These are phyloP conservation scores for Papilio aristodemus DNA, from an alignment of 1,140 invertebrate genomes.

Conservation along the genomic window DNA sequence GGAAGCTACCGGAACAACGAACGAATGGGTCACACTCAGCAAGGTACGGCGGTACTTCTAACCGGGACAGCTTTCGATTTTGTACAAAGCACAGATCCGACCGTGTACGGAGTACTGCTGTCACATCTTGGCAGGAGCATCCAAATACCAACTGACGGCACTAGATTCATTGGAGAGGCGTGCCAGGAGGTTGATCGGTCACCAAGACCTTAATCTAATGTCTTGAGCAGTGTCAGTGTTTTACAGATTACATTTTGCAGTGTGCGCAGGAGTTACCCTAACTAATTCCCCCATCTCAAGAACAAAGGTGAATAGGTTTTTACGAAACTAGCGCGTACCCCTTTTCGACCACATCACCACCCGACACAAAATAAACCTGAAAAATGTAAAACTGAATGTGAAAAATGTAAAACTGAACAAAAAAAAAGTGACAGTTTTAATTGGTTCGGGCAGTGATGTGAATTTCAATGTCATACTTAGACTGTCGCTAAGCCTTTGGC, in stretches of 20 bases:
- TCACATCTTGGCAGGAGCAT: not conserved
- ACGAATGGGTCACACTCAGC: too few species aligned
- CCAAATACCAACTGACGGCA: not conserved
- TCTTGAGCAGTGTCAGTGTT: constrained; percentile 13
- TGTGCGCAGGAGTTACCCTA: not conserved
- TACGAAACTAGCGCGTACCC: too few species aligned
- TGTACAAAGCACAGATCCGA: not conserved
- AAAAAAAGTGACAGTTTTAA: too few species aligned
- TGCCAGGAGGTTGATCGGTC: not conserved
- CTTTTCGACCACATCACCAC: too few species aligned
- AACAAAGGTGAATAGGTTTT: too few species aligned
- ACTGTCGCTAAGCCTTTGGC: too few species aligned
- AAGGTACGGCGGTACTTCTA: not conserved
- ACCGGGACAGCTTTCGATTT: not conserved
- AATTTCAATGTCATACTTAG: too few species aligned
- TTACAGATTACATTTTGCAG: constrained; percentile 14
- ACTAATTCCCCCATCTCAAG: not conserved
- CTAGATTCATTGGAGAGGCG: constrained; percentile 13
- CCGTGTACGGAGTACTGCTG: not conserved
- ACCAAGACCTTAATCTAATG: not conserved
- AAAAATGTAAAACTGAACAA: too few species aligned
- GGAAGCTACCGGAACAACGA: too few species aligned
- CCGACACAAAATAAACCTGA: too few species aligned
- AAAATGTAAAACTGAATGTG: too few species aligned
- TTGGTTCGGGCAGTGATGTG: too few species aligned